Evolutionary conservation across 1,140 invertebrate genomes (phyloP), one percentile per base, ranked within the genome.

Genomic region (Ericerus pela): DNA sequence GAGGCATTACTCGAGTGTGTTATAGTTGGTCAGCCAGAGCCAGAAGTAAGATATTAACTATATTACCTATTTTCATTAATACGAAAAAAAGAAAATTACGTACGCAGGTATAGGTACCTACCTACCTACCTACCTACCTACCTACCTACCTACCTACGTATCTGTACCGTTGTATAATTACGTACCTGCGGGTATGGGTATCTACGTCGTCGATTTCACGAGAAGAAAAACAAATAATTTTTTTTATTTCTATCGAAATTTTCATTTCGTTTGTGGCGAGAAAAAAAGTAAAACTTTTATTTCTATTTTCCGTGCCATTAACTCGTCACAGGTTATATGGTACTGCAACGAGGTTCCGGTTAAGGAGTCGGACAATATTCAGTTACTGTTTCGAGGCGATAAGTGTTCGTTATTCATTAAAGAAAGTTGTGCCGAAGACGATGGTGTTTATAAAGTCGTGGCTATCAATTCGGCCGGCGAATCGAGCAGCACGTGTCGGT

Each of bases 1-100:
- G 75, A 75, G 22, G 79, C 82, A 3, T 72, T 79, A 38, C 68
- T 92, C 53, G 85, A 87, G 62, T 88, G 85, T 65, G 73, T 88
- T 38, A 88, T 92, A 62, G 75, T 85, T 52, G 87, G 85, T 1
- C 80, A 86, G 64, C 88, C 88, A 1, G 84, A 87, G 68, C 88
- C 87, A 0, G 85, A 87, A 72, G 84, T 80, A 65, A 64, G 56
- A 55, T n/a, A n/a, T n/a, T n/a, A n/a, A n/a, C n/a, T n/a, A n/a
- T n/a, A n/a, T n/a, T n/a, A n/a, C n/a, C n/a, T n/a, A n/a, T n/a
- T n/a, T n/a, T n/a, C n/a, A n/a, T n/a, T n/a, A n/a, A n/a, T n/a
- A n/a, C n/a, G n/a, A n/a, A n/a, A n/a, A n/a, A n/a, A n/a, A n/a
- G n/a, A n/a, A n/a, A n/a, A n/a, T n/a, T n/a, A n/a, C n/a, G n/a